phyloP scores from a whole-genome alignment of 2,888 invertebrate species.

The Trimorus sp. region DNA sequence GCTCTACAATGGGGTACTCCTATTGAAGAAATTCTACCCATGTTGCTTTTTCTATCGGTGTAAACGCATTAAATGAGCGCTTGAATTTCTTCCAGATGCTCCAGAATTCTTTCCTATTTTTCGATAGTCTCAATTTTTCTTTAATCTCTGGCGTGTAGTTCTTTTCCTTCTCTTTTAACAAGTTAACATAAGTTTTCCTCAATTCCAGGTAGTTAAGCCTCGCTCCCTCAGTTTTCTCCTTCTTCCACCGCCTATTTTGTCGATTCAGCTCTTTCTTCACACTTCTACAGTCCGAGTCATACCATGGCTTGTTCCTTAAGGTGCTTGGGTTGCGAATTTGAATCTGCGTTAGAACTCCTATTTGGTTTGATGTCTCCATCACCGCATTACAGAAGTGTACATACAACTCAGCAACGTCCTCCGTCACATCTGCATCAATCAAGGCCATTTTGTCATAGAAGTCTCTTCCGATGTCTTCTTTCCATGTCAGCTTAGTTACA shows the following conservation, averaged over 20 bases:
- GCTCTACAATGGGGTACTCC: not conserved
- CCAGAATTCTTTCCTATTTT: slow-evolving; percentile 13
- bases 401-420: not conserved
- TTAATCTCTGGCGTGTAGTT: not conserved
- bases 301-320: slow-evolving; percentile 17
- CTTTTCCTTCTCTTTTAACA: not conserved
- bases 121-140: not conserved
- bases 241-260: not conserved
- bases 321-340: not conserved
- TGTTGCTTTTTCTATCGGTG: not conserved
- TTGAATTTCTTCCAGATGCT: slow-evolving; percentile 15
- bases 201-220: not conserved
- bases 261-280: not conserved
- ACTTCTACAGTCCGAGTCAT: not conserved
- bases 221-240: not conserved
- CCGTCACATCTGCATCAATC: not conserved
- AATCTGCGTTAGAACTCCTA: not conserved
- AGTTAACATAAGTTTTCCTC: slow-evolving; percentile 2
- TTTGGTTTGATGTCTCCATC: not conserved
- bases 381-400: not conserved
- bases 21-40: slow-evolving; percentile 10
- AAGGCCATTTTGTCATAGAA: slow-evolving; percentile 7
- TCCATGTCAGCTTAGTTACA: not conserved
- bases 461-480: not conserved
- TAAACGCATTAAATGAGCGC: no score